Evolutionary conservation across 2,888 invertebrate species (phyloP).

Genomic region (Pterostichus madidus): DNA sequence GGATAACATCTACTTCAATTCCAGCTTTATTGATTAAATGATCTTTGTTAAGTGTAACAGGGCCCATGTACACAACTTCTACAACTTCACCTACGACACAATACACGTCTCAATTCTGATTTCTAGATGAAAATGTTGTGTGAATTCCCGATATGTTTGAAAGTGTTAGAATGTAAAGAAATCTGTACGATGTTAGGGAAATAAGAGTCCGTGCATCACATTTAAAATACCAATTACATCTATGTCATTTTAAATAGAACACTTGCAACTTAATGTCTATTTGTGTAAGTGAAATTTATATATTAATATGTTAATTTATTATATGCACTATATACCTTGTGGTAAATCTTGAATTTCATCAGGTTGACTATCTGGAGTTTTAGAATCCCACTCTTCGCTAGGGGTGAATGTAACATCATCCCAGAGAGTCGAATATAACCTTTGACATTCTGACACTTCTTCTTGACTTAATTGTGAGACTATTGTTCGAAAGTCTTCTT

Average conservation of each 20-base stretch:
- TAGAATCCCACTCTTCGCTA: slow-evolving; percentile 76
- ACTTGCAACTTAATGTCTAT: slow-evolving; percentile 48
- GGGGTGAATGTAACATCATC: slow-evolving; percentile 77
- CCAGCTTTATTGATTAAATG: slow-evolving; percentile 81
- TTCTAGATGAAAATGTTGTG: slow-evolving; percentile 65
- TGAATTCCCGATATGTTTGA: slow-evolving; percentile 71
- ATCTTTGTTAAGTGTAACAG: slow-evolving; percentile 77
- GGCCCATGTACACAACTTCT: slow-evolving; percentile 77
- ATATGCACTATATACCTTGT: slow-evolving; percentile 74
- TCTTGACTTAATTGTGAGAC: slow-evolving; percentile 79
- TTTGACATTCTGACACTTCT: slow-evolving; percentile 78
- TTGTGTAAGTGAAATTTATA: slow-evolving; percentile 53
- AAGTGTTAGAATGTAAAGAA: slow-evolving; percentile 64
- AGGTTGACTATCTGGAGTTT: slow-evolving; percentile 77
- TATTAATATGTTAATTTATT: slow-evolving; percentile 37
- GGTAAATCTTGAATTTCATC: slow-evolving; percentile 76
- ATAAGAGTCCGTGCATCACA: slow-evolving; percentile 66
- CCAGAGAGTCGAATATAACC: slow-evolving; percentile 77
- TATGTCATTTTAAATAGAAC: slow-evolving; percentile 55
- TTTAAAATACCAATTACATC: slow-evolving; percentile 58
- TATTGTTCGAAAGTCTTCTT: slow-evolving; percentile 77
- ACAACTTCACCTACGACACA: slow-evolving; percentile 76
- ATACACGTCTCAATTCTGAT: slow-evolving; percentile 38
- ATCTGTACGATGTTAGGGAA: slow-evolving; percentile 62
- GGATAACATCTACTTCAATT: slow-evolving; percentile 77